A percentile compares a stretch with the other conserved stretches of the same genome.
Conservation (phyloP, 2,888 invertebrate genomes). For the Nyleta sp. region DNA sequence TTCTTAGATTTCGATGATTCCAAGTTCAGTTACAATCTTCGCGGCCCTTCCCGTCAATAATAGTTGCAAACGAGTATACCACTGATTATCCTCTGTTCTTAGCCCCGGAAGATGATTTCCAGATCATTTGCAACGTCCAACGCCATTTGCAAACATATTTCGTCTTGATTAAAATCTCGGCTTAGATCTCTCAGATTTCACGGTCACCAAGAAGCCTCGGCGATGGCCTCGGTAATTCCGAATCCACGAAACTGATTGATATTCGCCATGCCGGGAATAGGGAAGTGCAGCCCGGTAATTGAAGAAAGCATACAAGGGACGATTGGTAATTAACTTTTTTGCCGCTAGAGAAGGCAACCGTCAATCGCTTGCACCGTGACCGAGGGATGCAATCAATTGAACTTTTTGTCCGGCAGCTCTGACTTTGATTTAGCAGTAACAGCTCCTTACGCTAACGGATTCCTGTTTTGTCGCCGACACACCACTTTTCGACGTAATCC, state of each 20-base stretch:
- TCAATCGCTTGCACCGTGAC: conserved; percentile 62
- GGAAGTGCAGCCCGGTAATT: conserved; percentile 32
- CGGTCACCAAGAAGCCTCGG: background rate
- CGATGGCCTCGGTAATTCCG: background rate
- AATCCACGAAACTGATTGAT: conserved; percentile 34
- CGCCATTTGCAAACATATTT: no score
- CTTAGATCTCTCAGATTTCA: background rate
- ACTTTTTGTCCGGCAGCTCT: conserved; percentile 65
- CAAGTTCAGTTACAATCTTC: no score
- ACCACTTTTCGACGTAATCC: conserved; percentile 27
- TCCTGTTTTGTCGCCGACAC: conserved; percentile 69
- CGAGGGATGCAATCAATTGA: conserved; percentile 73
- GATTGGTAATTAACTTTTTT: conserved; percentile 74
- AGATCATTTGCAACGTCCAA: no score
- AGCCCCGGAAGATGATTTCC: no score
- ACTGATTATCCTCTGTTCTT: no score
- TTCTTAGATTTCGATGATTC: no score
- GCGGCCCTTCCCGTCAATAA: no score
- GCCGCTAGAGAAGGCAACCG: conserved; percentile 45
- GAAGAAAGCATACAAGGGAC: conserved; percentile 44
- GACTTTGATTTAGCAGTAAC: conserved; percentile 71
- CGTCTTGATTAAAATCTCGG: background rate
- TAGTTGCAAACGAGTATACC: no score
- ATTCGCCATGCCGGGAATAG: conserved; percentile 14
- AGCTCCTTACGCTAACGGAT: conserved; percentile 69